Percentiles rank a stretch among this genome's conserved stretches.
phyloP scores from a whole-genome alignment of 2,888 invertebrate genomes.

The Pterostichus niger region DNA sequence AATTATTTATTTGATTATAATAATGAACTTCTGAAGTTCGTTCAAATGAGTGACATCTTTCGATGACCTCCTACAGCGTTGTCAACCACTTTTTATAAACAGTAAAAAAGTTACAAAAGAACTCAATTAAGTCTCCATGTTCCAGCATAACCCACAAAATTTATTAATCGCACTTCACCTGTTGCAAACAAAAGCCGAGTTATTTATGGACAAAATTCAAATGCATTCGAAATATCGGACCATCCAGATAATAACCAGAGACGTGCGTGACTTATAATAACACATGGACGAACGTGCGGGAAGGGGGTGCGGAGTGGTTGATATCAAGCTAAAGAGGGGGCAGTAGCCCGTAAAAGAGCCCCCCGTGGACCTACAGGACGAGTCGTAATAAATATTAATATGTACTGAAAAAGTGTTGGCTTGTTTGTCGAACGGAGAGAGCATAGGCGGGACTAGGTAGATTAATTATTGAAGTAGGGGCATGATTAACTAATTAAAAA shows the following conservation, averaged over 20 bases:
- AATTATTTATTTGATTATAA: too few species aligned
- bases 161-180: slow-evolving; percentile 60
- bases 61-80: not conserved
- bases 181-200: slow-evolving; percentile 58
- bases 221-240: slow-evolving; percentile 37
- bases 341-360: slow-evolving; percentile 76
- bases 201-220: slow-evolving; percentile 59
- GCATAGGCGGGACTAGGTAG: slow-evolving; percentile 19
- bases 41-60: too few species aligned
- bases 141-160: slow-evolving; percentile 22
- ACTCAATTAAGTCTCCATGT: slow-evolving; percentile 44
- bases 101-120: slow-evolving; percentile 34
- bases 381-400: slow-evolving; percentile 78
- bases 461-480: slow-evolving; percentile 24
- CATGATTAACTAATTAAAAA: slow-evolving; percentile 9
- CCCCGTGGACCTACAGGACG: slow-evolving; percentile 74
- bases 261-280: slow-evolving; percentile 46
- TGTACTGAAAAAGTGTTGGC: slow-evolving; percentile 73
- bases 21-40: too few species aligned
- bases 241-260: slow-evolving; percentile 37
- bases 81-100: slow-evolving; percentile 40
- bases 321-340: slow-evolving; percentile 70
- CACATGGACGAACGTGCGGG: slow-evolving; percentile 11
- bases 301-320: not conserved
- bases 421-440: slow-evolving; percentile 29